These are phyloP conservation scores for Formica selysi DNA, from an alignment of 1,140 invertebrate species.

Conservation along the genomic window DNA sequence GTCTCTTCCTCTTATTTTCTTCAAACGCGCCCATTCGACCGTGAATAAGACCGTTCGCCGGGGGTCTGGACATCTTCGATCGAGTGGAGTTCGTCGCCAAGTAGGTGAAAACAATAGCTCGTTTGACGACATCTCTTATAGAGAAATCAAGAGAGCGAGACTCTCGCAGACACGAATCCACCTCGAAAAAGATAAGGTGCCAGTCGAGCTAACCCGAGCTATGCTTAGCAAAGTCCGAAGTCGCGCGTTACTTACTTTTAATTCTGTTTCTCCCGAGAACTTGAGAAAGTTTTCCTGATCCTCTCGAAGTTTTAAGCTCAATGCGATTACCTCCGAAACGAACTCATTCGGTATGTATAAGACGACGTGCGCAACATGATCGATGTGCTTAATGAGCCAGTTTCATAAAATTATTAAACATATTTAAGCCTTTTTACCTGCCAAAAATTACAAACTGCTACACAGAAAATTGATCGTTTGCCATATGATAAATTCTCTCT, in stretches of 20 bases:
- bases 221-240: constrained; percentile 20
- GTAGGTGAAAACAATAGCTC: constrained; percentile 78
- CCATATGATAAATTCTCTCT: not conserved
- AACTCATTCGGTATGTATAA: constrained; percentile 51
- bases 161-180: not conserved
- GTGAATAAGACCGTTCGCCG: constrained; percentile 58
- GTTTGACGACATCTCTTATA: constrained; percentile 63
- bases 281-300: constrained; percentile 34
- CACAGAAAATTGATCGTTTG: not conserved
- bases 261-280: constrained; percentile 62
- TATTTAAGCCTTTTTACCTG: not conserved
- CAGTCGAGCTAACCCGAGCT: constrained; percentile 21
- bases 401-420: constrained; percentile 24
- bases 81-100: constrained; percentile 70
- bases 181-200: constrained; percentile 56
- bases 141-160: constrained; percentile 57
- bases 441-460: not conserved
- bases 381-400: constrained; percentile 27
- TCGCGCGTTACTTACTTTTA: constrained; percentile 71
- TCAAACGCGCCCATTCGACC: constrained; percentile 46
- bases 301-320: constrained; percentile 28
- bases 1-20: constrained; percentile 58
- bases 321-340: constrained; percentile 45
- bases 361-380: constrained; percentile 38
- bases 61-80: constrained; percentile 58